Evolutionary conservation across 2,113 vertebrate species (phyloP).

Genomic region (Nettapus auritus): DNA sequence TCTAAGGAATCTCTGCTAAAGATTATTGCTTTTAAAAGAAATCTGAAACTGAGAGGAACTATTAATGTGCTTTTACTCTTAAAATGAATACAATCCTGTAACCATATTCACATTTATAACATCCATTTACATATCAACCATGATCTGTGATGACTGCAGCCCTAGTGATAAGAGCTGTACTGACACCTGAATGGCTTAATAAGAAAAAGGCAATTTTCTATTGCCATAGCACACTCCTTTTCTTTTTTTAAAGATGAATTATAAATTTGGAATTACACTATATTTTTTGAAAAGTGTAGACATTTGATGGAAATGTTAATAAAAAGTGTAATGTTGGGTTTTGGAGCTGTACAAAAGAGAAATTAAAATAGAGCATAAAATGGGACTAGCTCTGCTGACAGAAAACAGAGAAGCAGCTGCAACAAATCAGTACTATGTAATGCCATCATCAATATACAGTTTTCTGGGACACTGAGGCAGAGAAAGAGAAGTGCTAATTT

Average conservation of each 20-base stretch:
- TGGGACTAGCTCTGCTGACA: background rate
- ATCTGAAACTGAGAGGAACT: background rate
- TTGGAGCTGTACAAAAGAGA: background rate
- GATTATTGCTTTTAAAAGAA: background rate
- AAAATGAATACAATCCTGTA: background rate
- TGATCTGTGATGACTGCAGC: background rate
- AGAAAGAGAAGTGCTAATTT: conserved; percentile 41
- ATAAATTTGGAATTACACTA: conserved; percentile 16
- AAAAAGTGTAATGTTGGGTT: background rate
- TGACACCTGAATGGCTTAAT: background rate
- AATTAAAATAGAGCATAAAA: conserved; percentile 3
- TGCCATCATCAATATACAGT: background rate
- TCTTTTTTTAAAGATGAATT: background rate
- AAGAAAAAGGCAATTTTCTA: conserved; percentile 35
- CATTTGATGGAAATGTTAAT: background rate
- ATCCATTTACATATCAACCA: background rate
- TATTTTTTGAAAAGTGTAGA: conserved; percentile 3
- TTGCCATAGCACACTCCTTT: background rate
- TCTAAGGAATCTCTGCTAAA: background rate
- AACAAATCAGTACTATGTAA: conserved; percentile 2
- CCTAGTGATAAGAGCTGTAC: background rate
- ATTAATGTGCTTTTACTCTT: background rate
- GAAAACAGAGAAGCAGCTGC: conserved; percentile 27
- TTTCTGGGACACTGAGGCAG: conserved; percentile 48
- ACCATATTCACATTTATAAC: background rate